Conservation (phyloP, 2,888 invertebrate species). For the Troilus luridus region DNA sequence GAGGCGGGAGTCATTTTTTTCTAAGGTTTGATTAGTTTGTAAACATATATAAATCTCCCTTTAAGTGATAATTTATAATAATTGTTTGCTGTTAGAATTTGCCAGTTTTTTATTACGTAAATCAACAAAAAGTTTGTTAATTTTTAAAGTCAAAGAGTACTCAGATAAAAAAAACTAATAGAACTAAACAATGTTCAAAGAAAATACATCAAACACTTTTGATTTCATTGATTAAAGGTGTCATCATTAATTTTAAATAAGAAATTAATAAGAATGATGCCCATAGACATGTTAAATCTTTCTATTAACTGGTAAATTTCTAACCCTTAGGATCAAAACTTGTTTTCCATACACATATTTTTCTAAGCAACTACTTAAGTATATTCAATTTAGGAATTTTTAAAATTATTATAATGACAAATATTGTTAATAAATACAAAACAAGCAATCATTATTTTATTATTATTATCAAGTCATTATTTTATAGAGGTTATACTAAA, state of each 20-base stretch:
- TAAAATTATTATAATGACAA: background rate
- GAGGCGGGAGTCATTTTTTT: slow-evolving; percentile 57
- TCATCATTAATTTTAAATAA: background rate
- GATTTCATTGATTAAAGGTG: background rate
- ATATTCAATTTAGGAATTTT: background rate
- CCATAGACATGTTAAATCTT: background rate
- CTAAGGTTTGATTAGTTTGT: slow-evolving; percentile 55
- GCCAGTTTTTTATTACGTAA: background rate
- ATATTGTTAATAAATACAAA: background rate
- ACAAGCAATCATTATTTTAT: too few species aligned
- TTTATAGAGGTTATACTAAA: background rate
- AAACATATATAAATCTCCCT: background rate
- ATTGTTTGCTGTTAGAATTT: slow-evolving; percentile 19
- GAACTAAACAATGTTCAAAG: background rate
- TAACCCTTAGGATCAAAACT: background rate
- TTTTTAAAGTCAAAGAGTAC: background rate
- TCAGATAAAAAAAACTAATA: background rate
- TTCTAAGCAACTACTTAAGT: background rate
- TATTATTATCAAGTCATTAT: too few species aligned
- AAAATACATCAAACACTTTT: background rate
- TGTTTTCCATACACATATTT: background rate
- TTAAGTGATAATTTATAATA: background rate
- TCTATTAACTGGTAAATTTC: background rate
- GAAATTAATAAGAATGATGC: background rate
- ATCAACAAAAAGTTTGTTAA: background rate